Evolutionary conservation across 2,797 vertebrate species (phyloP).

Genomic region (Ceyx erithaca): DNA sequence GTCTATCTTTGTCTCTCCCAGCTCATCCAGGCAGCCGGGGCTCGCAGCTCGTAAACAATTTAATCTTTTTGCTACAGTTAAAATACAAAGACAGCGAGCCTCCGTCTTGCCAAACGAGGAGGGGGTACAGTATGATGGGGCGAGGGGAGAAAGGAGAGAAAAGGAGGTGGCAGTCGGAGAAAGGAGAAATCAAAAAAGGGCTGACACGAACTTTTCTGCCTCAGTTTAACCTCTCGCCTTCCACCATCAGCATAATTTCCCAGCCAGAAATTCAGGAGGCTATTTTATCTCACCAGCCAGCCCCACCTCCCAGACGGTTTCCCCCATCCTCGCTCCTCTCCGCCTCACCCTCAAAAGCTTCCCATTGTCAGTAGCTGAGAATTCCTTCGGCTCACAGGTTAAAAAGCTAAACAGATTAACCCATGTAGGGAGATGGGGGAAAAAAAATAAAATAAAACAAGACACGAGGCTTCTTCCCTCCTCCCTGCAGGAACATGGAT

Average conservation of each 20-base stretch:
- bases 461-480: not conserved
- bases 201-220: slow-evolving; percentile 81
- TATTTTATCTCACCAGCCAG: not conserved
- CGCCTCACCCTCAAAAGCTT: slow-evolving; percentile 11
- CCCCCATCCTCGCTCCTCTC: slow-evolving; percentile 41
- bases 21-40: slow-evolving; percentile 92
- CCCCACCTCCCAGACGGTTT: slow-evolving; percentile 27
- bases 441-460: not conserved
- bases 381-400: not conserved
- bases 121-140: not conserved
- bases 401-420: slow-evolving; percentile 32
- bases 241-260: slow-evolving; percentile 67
- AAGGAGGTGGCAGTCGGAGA: not conserved
- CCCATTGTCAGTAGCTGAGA: not conserved
- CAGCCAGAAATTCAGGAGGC: slow-evolving; percentile 73
- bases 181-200: slow-evolving; percentile 62
- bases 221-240: slow-evolving; percentile 51
- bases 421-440: not conserved
- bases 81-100: slow-evolving; percentile 83
- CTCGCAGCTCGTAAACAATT: slow-evolving; percentile 97
- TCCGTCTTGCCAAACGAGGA: slow-evolving; percentile 54
- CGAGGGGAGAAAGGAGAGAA: not conserved
- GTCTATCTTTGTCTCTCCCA: slow-evolving; percentile 96
- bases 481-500: not conserved
- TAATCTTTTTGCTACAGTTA: slow-evolving; percentile 98